Evolutionary conservation across 2,113 vertebrate species (phyloP), one percentile per base, ranked within the genome.

Genomic region (Talpa occidentalis): DNA sequence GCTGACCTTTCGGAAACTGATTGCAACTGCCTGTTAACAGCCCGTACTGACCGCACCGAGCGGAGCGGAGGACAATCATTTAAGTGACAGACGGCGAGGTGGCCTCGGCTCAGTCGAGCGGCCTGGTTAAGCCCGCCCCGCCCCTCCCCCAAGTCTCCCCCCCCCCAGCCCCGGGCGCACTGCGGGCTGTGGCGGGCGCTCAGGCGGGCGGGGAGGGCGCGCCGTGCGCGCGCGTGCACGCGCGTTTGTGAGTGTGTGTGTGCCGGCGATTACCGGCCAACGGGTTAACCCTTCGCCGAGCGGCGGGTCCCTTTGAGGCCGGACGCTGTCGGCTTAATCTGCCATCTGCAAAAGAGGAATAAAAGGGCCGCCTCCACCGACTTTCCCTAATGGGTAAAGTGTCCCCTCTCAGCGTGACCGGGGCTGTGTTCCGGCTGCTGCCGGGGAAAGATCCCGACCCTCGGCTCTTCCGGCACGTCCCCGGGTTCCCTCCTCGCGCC

Each of bases 1-100:
- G 96, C 98, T 98, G 98, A 98, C 98, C 98, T 98, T 97, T 98
- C 14, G 92, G 94, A 97, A 97, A 97, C 98, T 97, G 97, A 96
- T 96, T 64, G 97, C 97, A 64, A 98, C 96, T 93, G 98, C 96
- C 97, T 84, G 96, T 85, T 94, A 94, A 89, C 95, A 96, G 96
- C 88, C 96, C 67, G 89, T 78, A 4, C 97, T 40, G 96, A 82
- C 94, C 90, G 95, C 96, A 26, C 96, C 1, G 92, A 97, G 96
- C 84, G 79, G 3, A 92, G 96, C 94, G 92, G 44, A 67, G 96
- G 97, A 95, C 92, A 97, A 80, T 91, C 90, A 56, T 85, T 96
- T 89, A 95, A 79, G 95, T 90, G 98, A 81, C 97, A 91, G 88
- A 67, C 97, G 86, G 97, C 96, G 95, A 96, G 96, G 98, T 97